These are phyloP conservation scores for Gallinago undulata DNA, from an alignment of 2,113 vertebrate genomes.

Conservation along the genomic window DNA sequence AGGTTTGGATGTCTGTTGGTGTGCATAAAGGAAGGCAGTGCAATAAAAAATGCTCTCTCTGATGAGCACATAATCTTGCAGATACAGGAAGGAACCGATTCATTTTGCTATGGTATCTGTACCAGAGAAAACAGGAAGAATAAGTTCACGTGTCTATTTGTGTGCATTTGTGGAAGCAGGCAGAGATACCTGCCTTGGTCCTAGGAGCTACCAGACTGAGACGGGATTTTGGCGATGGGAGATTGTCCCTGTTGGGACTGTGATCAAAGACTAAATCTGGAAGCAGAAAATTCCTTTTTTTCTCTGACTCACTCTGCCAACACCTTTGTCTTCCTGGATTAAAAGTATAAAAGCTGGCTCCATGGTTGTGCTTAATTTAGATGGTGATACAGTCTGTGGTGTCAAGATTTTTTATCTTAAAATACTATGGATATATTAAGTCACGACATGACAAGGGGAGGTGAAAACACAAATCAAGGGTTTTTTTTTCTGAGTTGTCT, in stretches of 20 bases:
- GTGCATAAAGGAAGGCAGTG: background rate
- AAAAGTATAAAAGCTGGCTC: background rate
- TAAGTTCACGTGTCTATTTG: background rate
- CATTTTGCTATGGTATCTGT: background rate
- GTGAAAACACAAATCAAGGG: background rate
- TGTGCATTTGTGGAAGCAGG: background rate
- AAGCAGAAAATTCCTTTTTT: background rate
- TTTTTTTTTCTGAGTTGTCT: background rate
- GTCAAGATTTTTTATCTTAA: background rate
- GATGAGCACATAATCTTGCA: background rate
- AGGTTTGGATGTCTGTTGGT: background rate
- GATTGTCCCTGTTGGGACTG: accelerated
- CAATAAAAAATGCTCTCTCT: background rate
- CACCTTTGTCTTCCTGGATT: background rate
- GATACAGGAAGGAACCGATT: background rate
- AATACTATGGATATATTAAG: background rate
- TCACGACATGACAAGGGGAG: background rate
- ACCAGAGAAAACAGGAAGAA: background rate
- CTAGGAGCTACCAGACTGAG: background rate
- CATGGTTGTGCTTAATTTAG: background rate
- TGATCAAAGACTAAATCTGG: background rate
- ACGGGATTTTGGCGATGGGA: background rate
- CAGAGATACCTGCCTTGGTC: background rate
- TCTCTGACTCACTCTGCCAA: background rate
- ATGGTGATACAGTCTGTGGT: too few species aligned